phyloP scores from a whole-genome alignment of 2,797 vertebrate species.

The Epinephelus malabaricus region DNA sequence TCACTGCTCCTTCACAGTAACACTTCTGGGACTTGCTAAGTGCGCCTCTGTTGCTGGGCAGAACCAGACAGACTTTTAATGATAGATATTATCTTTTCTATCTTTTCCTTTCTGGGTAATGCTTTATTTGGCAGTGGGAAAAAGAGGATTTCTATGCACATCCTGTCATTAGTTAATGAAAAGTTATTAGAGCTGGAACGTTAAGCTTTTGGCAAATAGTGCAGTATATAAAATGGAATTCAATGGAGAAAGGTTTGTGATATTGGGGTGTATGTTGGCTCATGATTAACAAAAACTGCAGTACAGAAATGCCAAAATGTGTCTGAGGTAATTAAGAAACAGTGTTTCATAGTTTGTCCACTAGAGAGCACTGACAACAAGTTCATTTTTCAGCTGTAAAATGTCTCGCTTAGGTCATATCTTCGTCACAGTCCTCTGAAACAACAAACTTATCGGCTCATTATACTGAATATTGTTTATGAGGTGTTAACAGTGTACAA shows the following conservation, averaged over 20 bases:
- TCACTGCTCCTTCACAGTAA: neutral
- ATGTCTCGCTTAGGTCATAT: neutral
- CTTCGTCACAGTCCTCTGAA: neutral
- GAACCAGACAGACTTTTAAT: neutral
- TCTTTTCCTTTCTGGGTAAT: neutral
- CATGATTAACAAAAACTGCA: neutral
- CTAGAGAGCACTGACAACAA: neutral
- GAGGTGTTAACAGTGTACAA: no score
- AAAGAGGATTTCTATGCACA: neutral
- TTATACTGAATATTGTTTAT: neutral
- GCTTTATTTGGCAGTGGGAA: neutral
- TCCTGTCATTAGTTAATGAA: neutral
- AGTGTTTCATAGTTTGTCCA: neutral
- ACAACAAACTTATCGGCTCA: neutral
- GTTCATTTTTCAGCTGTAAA: neutral
- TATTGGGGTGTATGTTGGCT: neutral
- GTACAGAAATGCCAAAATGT: neutral
- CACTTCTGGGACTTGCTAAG: constrained; percentile 1
- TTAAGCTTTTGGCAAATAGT: neutral
- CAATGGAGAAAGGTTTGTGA: neutral
- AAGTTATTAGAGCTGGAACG: neutral
- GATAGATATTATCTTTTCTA: neutral
- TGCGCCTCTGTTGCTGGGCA: neutral
- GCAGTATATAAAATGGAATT: neutral
- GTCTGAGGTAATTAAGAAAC: neutral